phyloP scores from a whole-genome alignment of 2,113 vertebrate genomes.

The Scartelaos histophorus region DNA sequence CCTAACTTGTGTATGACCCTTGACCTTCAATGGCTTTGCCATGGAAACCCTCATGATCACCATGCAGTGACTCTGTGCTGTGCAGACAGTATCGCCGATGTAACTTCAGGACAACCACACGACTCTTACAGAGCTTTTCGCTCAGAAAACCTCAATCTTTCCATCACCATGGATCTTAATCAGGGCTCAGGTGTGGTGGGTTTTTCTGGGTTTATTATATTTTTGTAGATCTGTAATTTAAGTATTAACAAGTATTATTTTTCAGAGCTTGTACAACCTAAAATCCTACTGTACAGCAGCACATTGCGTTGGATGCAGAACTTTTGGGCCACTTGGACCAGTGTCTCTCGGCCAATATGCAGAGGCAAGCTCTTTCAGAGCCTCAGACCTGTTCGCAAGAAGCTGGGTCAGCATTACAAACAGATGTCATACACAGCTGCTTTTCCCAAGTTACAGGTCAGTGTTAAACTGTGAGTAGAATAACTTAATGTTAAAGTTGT shows the following conservation, averaged over 20 bases:
- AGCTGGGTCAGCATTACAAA: constrained; percentile 97
- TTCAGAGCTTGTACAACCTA: constrained; percentile 85
- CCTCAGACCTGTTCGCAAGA: constrained; percentile 88
- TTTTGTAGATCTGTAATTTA: background rate
- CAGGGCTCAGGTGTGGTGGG: constrained; percentile 63
- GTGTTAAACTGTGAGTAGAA: constrained; percentile 4
- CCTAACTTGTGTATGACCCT: constrained; percentile 94
- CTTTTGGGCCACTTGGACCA: constrained; percentile 97
- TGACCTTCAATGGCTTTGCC: constrained; percentile 95
- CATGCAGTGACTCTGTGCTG: constrained; percentile 89
- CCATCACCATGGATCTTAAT: constrained; percentile 94
- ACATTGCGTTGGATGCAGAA: constrained; percentile 99
- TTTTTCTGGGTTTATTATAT: background rate
- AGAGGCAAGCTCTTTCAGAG: constrained; percentile 95
- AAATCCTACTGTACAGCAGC: constrained; percentile 95
- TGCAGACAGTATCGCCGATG: constrained; percentile 84
- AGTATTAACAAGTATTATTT: background rate
- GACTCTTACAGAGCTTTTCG: constrained; percentile 97
- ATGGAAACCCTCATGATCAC: constrained; percentile 95
- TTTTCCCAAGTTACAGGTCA: constrained; percentile 91
- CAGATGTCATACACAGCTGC: constrained; percentile 92
- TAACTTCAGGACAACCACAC: constrained; percentile 87
- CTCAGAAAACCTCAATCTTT: constrained; percentile 94
- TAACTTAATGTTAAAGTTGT: background rate
- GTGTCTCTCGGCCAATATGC: constrained; percentile 93